Conservation (phyloP, 2,113 vertebrate species). For the Psilopogon haemacephalus region DNA sequence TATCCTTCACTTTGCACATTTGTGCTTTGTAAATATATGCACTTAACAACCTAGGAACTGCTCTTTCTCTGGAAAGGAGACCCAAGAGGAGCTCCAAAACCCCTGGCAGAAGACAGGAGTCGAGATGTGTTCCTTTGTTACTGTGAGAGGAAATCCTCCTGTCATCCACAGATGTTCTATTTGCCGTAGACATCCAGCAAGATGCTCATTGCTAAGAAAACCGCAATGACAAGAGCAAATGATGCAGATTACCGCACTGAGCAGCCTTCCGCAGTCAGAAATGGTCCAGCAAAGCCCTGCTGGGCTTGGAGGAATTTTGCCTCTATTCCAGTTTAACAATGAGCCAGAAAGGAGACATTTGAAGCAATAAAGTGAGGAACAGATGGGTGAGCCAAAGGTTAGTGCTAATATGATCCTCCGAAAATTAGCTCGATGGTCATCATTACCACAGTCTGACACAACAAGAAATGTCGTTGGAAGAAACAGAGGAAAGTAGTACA, state of each 20-base stretch:
- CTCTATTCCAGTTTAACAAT: slow-evolving; percentile 17
- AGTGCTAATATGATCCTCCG: slow-evolving; percentile 28
- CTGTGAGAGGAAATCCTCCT: neutral
- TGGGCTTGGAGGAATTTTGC: slow-evolving; percentile 11
- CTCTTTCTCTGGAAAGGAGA: neutral
- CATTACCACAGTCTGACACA: neutral
- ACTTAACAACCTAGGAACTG: neutral
- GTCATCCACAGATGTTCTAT: neutral
- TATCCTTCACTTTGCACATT: neutral
- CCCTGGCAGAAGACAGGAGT: neutral
- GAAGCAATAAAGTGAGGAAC: slow-evolving; percentile 31
- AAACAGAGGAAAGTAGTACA: neutral
- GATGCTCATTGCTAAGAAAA: neutral
- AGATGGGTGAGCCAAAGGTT: slow-evolving; percentile 61
- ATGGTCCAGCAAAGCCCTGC: neutral
- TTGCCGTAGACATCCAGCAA: neutral
- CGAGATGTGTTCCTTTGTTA: neutral
- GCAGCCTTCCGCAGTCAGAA: neutral
- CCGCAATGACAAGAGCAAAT: neutral
- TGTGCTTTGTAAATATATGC: neutral
- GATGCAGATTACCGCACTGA: neutral
- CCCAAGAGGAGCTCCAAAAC: neutral
- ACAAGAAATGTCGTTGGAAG: slow-evolving; percentile 7
- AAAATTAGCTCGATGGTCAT: slow-evolving; percentile 46
- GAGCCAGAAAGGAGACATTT: slow-evolving; percentile 40